These are phyloP conservation scores for Characodon lateralis DNA, from an alignment of 2,797 vertebrate genomes.

Conservation along the genomic window DNA sequence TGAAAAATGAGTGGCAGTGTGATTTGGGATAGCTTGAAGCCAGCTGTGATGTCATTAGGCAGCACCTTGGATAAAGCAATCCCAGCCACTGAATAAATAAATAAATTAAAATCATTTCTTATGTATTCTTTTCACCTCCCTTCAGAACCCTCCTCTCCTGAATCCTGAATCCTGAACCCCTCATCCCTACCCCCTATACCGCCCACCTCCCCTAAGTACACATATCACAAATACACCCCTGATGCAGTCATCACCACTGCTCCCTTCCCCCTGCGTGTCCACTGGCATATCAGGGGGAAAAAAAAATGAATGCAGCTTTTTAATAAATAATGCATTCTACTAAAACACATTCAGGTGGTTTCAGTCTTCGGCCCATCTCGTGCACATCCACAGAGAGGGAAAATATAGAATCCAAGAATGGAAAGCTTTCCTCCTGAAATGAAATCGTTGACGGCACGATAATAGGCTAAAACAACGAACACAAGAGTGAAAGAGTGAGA, in stretches of 20 bases:
- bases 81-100: constrained; percentile 82
- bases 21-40: constrained; percentile 78
- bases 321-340: constrained; percentile 86
- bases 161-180: constrained; percentile 79
- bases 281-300: constrained; percentile 50
- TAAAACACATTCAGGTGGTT: constrained; percentile 81
- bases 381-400: constrained; percentile 55
- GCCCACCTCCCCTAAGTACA: constrained; percentile 30
- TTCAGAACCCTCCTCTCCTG: constrained; percentile 66
- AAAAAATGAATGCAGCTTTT: constrained; percentile 64
- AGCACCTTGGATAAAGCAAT: constrained; percentile 74
- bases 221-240: constrained; percentile 67
- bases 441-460: constrained; percentile 83
- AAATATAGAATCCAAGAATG: constrained; percentile 64
- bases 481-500: constrained; percentile 73
- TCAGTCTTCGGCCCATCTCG: constrained; percentile 69
- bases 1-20: constrained; percentile 73
- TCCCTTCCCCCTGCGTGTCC: constrained; percentile 70
- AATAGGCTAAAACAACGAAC: constrained; percentile 84
- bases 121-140: constrained; percentile 81
- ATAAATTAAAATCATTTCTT: constrained; percentile 83
- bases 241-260: constrained; percentile 50
- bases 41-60: constrained; percentile 81
- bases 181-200: constrained; percentile 46
- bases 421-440: constrained; percentile 71